These are phyloP conservation scores for Agapornis roseicollis DNA, from an alignment of 2,113 vertebrate species.

Conservation along the genomic window DNA sequence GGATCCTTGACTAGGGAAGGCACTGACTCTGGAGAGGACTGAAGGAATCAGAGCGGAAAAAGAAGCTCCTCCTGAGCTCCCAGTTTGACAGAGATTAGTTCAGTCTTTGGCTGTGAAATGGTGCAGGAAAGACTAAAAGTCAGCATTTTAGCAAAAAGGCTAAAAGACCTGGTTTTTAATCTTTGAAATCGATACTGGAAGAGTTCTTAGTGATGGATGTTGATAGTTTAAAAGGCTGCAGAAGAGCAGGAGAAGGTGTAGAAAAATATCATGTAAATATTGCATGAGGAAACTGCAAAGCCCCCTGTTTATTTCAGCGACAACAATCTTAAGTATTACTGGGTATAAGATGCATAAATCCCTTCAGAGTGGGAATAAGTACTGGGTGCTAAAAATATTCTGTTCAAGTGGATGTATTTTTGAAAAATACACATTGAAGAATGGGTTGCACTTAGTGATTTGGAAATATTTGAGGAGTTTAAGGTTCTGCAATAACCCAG, in stretches of 20 bases:
- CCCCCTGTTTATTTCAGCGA: neutral
- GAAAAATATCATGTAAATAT: neutral
- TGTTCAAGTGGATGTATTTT: neutral
- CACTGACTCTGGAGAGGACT: neutral
- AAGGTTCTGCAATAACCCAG: rapidly evolving
- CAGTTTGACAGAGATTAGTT: neutral
- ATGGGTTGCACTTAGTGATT: neutral
- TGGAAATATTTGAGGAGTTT: neutral
- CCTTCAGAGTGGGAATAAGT: neutral
- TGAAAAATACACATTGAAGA: neutral
- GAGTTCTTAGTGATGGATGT: neutral
- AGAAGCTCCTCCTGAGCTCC: neutral
- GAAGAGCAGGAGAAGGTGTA: neutral
- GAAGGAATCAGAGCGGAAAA: neutral
- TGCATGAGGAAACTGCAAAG: neutral
- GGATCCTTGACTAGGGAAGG: neutral
- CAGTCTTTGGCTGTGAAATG: neutral
- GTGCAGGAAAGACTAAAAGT: neutral
- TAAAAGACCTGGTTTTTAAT: neutral
- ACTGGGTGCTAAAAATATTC: neutral
- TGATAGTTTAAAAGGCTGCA: neutral
- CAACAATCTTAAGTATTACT: neutral
- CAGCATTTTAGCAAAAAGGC: neutral
- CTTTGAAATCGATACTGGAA: neutral
- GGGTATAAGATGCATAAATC: neutral